Percentiles rank a stretch among this genome's conserved stretches.
Conservation (phyloP, 1,140 invertebrate genomes). For the Drosophila takahashii region DNA sequence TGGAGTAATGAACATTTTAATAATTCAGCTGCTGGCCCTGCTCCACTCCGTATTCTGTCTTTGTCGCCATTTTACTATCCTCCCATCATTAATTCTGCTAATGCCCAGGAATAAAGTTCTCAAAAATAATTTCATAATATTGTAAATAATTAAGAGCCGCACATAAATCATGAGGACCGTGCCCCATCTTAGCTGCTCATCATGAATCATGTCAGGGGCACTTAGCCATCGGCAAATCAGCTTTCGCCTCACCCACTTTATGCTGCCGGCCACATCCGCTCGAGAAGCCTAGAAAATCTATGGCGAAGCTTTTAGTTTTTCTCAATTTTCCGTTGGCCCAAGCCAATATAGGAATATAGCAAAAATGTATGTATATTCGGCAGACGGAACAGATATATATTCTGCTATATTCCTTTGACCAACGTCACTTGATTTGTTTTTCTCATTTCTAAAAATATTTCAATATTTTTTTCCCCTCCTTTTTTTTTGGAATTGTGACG, state of each 20-base stretch:
- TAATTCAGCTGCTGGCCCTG: conserved; percentile 56
- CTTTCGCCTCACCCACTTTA: conserved; percentile 35
- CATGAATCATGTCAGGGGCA: conserved; percentile 79
- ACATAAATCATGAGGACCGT: conserved; percentile 44
- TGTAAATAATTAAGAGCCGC: conserved; percentile 72
- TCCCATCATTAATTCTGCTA: conserved; percentile 54
- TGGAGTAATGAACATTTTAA: conserved; percentile 73
- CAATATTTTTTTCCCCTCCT: neutral
- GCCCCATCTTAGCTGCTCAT: conserved; percentile 1
- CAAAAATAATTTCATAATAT: conserved; percentile 64
- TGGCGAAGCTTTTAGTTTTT: conserved; percentile 64
- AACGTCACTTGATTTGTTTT: conserved; percentile 45
- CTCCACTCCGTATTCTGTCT: conserved; percentile 10
- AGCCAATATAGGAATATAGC: conserved; percentile 19
- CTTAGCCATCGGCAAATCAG: conserved; percentile 54
- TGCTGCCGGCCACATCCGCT: conserved; percentile 40
- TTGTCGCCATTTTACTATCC: conserved; percentile 28
- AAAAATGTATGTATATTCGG: too few relatives aligned
- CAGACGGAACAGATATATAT: conserved; percentile 3
- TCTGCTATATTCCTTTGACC: conserved; percentile 6
- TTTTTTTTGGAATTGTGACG: conserved; percentile 60
- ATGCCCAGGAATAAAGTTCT: conserved; percentile 60
- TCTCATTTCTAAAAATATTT: conserved; percentile 37
- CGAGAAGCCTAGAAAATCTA: conserved; percentile 35
- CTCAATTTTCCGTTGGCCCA: conserved; percentile 40